These are phyloP conservation scores for Kryphioiulus occultus DNA, from an alignment of 2,888 invertebrate genomes.

Conservation along the genomic window DNA sequence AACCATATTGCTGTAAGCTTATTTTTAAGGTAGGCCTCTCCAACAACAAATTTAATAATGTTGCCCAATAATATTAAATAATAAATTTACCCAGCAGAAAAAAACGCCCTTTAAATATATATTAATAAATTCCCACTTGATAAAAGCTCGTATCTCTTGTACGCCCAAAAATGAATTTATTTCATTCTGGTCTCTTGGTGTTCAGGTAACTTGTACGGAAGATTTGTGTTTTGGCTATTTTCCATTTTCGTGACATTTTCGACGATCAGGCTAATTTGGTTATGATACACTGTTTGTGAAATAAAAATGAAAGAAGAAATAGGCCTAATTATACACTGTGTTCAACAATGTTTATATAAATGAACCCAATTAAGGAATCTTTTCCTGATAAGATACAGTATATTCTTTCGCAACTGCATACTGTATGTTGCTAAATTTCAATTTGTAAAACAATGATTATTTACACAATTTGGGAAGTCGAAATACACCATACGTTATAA, in stretches of 20 bases:
- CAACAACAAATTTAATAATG: background rate
- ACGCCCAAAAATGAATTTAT: background rate
- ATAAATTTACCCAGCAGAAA: background rate
- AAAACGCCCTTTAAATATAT: background rate
- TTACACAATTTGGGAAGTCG: too few species aligned
- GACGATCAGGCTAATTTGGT: background rate
- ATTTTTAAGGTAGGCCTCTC: background rate
- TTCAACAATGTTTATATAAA: too few species aligned
- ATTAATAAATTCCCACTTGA: constrained; percentile 1
- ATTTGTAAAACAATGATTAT: too few species aligned
- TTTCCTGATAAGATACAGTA: too few species aligned
- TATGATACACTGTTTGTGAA: background rate
- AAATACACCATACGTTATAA: too few species aligned
- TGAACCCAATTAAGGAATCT: too few species aligned
- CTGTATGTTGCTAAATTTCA: too few species aligned
- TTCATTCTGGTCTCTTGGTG: background rate
- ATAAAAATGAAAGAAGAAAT: too few species aligned
- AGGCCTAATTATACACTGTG: too few species aligned
- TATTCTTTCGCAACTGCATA: too few species aligned
- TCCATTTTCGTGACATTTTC: constrained; percentile 9
- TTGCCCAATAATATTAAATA: background rate
- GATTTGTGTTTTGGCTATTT: background rate
- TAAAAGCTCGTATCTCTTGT: background rate
- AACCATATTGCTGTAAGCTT: background rate
- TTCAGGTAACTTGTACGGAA: background rate